phyloP scores from a whole-genome alignment of 2,888 invertebrate species.

The Minunthozetes semirufus region DNA sequence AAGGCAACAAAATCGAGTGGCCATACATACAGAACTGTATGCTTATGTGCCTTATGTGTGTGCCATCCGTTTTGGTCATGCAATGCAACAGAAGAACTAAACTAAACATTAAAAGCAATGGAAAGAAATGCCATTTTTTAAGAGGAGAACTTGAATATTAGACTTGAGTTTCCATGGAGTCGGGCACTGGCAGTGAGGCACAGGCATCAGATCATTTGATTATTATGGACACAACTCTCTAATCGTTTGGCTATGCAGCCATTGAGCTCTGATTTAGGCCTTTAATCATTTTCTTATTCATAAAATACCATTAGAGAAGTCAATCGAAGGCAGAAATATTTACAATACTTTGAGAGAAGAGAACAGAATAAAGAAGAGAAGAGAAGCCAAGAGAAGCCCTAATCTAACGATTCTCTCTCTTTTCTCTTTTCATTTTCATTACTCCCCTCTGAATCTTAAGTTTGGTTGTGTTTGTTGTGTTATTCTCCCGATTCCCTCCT shows the following conservation, averaged over 20 bases:
- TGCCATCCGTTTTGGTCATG: slow-evolving; percentile 12
- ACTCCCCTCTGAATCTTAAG: slow-evolving; percentile 27
- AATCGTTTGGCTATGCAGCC: slow-evolving; percentile 26
- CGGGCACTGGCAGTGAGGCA: neutral
- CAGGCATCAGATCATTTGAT: slow-evolving; percentile 14
- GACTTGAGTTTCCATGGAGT: neutral
- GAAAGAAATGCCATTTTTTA: slow-evolving; percentile 4
- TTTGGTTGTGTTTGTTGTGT: slow-evolving; percentile 1
- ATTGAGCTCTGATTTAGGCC: slow-evolving; percentile 27
- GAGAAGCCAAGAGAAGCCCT: too few relatives aligned
- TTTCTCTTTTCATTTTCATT: neutral
- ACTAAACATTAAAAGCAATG: slow-evolving; percentile 12
- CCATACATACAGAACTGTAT: neutral
- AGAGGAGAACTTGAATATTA: neutral
- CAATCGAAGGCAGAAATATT: slow-evolving; percentile 26
- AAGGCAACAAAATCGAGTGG: slow-evolving; percentile 4
- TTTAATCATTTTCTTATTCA: slow-evolving; percentile 30
- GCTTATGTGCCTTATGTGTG: neutral
- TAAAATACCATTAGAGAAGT: slow-evolving; percentile 24
- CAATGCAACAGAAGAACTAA: slow-evolving; percentile 13
- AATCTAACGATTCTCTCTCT: slow-evolving; percentile 11
- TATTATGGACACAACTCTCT: slow-evolving; percentile 22
- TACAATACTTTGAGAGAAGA: slow-evolving; percentile 12
- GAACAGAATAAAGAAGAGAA: too few relatives aligned
- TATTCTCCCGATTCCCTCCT: slow-evolving; percentile 8